Evolutionary conservation across 2,888 invertebrate genomes (phyloP).

Genomic region (Petrophora chlorosata): DNA sequence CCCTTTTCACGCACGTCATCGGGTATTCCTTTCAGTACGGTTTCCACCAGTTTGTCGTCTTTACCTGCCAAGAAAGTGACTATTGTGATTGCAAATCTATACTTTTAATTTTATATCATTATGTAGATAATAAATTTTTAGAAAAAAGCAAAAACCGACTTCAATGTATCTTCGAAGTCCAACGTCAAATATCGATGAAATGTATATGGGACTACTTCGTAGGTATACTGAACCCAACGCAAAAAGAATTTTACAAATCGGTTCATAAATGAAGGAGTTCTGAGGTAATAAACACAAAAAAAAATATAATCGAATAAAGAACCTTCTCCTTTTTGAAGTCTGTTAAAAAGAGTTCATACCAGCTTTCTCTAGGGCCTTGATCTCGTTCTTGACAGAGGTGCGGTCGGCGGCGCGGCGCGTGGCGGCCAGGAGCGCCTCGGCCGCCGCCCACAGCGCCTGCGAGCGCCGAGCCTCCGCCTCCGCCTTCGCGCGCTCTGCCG

Average conservation of each 20-base stretch:
- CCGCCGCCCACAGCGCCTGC: conserved; percentile 97
- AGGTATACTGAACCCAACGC: too few relatives aligned
- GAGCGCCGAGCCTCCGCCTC: conserved; percentile 91
- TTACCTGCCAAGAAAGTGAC: conserved; percentile 72
- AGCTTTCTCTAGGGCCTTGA: conserved; percentile 89
- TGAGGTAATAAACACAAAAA: too few relatives aligned
- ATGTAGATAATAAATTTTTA: too few relatives aligned
- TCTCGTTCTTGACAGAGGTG: conserved; percentile 87
- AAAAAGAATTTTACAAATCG: too few relatives aligned
- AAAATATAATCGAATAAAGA: too few relatives aligned
- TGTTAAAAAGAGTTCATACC: conserved; percentile 61
- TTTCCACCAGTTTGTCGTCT: conserved; percentile 91
- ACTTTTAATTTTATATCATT: too few relatives aligned
- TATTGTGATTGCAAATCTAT: too few relatives aligned
- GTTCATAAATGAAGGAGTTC: too few relatives aligned
- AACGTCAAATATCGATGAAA: too few relatives aligned
- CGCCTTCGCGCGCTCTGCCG: conserved; percentile 86
- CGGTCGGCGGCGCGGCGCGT: conserved; percentile 87
- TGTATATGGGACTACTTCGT: too few relatives aligned
- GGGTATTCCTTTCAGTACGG: conserved; percentile 91
- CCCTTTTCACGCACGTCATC: conserved; percentile 90
- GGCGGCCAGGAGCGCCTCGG: conserved; percentile 92
- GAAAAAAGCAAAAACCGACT: too few relatives aligned
- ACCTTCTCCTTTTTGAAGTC: background rate
- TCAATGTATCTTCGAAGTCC: too few relatives aligned